A percentile compares a stretch with the other conserved stretches of the same genome.
phyloP scores from a whole-genome alignment of 2,113 vertebrate species.

The Hydrochoerus hydrochaeris region DNA sequence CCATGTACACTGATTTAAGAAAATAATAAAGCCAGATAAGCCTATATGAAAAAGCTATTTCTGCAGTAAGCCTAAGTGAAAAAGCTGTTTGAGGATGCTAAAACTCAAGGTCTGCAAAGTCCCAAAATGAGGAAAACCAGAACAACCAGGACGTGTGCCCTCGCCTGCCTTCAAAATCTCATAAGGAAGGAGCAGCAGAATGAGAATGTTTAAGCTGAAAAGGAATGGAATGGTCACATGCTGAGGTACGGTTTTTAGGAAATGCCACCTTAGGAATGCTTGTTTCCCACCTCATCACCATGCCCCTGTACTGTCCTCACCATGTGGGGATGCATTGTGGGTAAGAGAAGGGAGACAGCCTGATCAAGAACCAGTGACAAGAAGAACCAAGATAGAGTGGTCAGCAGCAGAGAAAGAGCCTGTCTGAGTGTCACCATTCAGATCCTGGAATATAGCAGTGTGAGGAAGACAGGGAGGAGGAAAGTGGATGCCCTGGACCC shows the following conservation, averaged over 20 bases:
- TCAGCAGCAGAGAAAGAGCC: too few species aligned
- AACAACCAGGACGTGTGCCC: neutral
- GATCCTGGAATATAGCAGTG: too few species aligned
- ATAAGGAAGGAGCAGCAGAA: neutral
- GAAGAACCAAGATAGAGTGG: too few species aligned
- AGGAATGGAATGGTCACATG: neutral
- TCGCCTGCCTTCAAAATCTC: neutral
- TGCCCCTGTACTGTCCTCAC: fast-evolving
- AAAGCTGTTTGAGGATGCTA: neutral
- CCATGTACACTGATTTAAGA: neutral
- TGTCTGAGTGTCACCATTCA: too few species aligned
- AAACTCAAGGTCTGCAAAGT: neutral
- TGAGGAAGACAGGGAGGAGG: too few species aligned
- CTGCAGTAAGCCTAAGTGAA: neutral
- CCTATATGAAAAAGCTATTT: neutral
- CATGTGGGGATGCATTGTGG: neutral
- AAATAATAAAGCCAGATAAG: neutral
- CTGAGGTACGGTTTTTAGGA: neutral
- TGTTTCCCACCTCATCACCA: fast-evolving
- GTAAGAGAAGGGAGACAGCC: neutral
- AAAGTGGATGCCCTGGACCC: too few species aligned
- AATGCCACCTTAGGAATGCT: neutral
- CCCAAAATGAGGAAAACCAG: neutral
- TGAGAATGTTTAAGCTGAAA: neutral
- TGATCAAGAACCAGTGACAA: neutral